A percentile compares a stretch with the other conserved stretches of the same genome.
phyloP scores from a whole-genome alignment of 2,888 invertebrate genomes.

The Allygus modestus region DNA sequence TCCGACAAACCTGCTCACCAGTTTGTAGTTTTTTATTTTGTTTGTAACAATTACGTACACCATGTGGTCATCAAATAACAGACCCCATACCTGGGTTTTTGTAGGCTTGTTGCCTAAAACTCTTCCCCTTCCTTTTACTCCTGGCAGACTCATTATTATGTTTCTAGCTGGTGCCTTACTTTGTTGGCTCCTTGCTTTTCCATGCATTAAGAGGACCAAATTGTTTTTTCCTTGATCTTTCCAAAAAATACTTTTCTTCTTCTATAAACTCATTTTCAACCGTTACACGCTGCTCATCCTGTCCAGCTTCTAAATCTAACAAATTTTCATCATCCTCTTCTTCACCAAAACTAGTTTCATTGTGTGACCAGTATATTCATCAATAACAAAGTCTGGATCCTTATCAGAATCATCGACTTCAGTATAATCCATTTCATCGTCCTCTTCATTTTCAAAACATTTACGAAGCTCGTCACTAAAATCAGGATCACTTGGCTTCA shows the following conservation, averaged over 20 bases:
- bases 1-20: background rate
- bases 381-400: conserved; percentile 45
- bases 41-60: conserved; percentile 2
- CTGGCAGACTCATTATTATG: conserved; percentile 25
- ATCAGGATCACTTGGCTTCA: conserved; percentile 15
- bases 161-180: conserved; percentile 34
- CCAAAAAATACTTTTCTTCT: conserved; percentile 14
- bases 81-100: conserved; percentile 28
- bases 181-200: conserved; percentile 28
- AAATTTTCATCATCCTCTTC: conserved; percentile 16
- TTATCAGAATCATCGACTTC: conserved; percentile 34
- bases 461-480: conserved; percentile 20
- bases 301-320: background rate
- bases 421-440: conserved; percentile 40
- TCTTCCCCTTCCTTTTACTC: background rate
- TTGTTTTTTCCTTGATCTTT: conserved; percentile 37
- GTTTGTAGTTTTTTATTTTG: conserved; percentile 37
- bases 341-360: background rate
- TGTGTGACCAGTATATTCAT: no score
- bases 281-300: background rate
- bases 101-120: conserved; percentile 22
- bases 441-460: background rate
- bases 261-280: background rate
- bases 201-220: conserved; percentile 53
- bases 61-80: conserved; percentile 50